Evolutionary conservation across 2,888 invertebrate species (phyloP).

Genomic region (Dione juno): DNA sequence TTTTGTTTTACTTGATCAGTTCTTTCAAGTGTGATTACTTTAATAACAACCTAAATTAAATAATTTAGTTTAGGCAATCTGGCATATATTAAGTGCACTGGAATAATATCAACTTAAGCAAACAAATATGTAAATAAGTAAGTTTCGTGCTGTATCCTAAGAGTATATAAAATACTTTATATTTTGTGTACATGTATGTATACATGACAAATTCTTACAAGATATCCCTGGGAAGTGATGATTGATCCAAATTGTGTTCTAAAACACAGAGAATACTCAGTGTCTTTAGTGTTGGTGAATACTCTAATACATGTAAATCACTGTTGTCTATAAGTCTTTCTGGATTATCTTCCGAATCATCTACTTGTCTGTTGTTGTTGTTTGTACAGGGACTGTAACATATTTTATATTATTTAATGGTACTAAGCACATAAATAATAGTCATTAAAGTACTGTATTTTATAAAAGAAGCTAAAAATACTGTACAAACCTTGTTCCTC

Average conservation of each 20-base stretch:
- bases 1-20: too few relatives aligned
- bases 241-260: slow-evolving; percentile 85
- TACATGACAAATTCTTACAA: slow-evolving; percentile 72
- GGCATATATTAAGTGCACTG: too few relatives aligned
- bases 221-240: slow-evolving; percentile 85
- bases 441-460: neutral
- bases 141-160: too few relatives aligned
- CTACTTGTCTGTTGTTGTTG: slow-evolving; percentile 47
- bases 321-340: slow-evolving; percentile 89
- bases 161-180: too few relatives aligned
- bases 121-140: too few relatives aligned
- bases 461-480: neutral
- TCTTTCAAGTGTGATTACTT: too few relatives aligned
- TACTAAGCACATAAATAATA: neutral
- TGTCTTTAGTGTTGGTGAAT: slow-evolving; percentile 89
- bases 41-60: too few relatives aligned
- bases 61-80: too few relatives aligned
- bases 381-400: slow-evolving; percentile 57
- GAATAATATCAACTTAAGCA: too few relatives aligned
- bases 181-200: neutral
- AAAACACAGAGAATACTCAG: slow-evolving; percentile 87
- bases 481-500: slow-evolving; percentile 90
- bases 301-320: slow-evolving; percentile 92
- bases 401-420: slow-evolving; percentile 11
- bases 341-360: slow-evolving; percentile 62